Evolutionary conservation across 1,140 invertebrate genomes (phyloP), one percentile per base, ranked within the genome.

Genomic region (Tachypleus tridentatus): DNA sequence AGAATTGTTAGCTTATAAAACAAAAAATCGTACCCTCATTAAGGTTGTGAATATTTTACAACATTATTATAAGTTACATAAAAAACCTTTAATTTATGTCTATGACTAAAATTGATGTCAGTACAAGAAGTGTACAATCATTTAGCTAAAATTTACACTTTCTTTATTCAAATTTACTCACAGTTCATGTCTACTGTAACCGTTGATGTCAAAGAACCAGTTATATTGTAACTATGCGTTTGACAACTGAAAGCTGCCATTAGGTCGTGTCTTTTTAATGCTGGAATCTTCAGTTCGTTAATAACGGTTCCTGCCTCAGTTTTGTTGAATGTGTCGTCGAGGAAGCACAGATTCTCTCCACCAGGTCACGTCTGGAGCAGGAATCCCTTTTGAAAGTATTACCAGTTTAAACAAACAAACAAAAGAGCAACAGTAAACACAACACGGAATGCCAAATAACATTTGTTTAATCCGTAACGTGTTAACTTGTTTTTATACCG

Each of bases 131-230:
- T 29, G 29, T 29, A 29, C 29, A 49, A 61, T 4, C 63, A 60
- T 9, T 76, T 29, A 29, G 29, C 29, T 29, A 29, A 29, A 29
- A 29, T 29, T 29, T 29, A 29, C 29, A 29, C 29, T 29, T 29
- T 29, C 29, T 29, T 29, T 29, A 29, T 29, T 29, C 29, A 29
- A 29, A 29, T 29, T 29, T 29, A 88, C 88, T 88, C 80, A 92
- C 89, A 86, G 75, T 89, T 88, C 87, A 95, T 92, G 77, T 93
- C 89, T 63, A 95, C 82, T 72, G 87, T 86, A 47, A 94, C 86
- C 47, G 87, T 86, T n/a, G 87, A 82, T 60, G 86, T 85, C 11
- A 89, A 77, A 56, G 88, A 85, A 54, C 83, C 80, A 10, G 88
- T 87, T 70, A 84, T 79, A 65, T 89, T 84, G 75, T 91, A 91